phyloP scores from a whole-genome alignment of 35 echinoderm and acorn worm species.

The Amphiura filiformis region DNA sequence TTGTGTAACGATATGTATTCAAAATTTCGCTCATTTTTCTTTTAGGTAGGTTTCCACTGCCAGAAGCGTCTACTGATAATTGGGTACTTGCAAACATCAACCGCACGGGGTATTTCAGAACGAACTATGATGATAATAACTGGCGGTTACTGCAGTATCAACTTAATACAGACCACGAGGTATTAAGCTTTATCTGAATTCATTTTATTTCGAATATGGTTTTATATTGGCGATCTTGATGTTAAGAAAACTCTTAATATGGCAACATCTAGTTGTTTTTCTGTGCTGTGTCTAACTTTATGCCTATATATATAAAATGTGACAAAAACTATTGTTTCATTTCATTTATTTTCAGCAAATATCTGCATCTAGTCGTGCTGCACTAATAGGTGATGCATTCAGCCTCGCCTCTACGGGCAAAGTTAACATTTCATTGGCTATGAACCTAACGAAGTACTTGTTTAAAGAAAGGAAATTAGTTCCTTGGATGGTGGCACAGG shows the following conservation, averaged over 20 bases:
- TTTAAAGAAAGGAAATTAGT: slow-evolving; percentile 58
- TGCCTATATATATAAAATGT: too few relatives aligned
- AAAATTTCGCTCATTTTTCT: too few relatives aligned
- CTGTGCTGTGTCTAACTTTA: too few relatives aligned
- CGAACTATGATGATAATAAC: slow-evolving; percentile 51
- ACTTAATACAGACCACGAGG: slow-evolving; percentile 43
- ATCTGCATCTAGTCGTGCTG: slow-evolving; percentile 49
- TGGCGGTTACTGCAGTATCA: slow-evolving; percentile 36
- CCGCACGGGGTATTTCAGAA: slow-evolving; percentile 50
- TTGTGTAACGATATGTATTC: too few relatives aligned
- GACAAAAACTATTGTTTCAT: too few relatives aligned
- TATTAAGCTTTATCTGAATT: not conserved
- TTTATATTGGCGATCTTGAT: too few relatives aligned
- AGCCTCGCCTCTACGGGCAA: slow-evolving; percentile 62
- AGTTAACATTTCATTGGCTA: slow-evolving; percentile 46
- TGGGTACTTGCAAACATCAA: slow-evolving; percentile 66
- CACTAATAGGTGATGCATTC: slow-evolving; percentile 80
- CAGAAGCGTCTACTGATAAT: slow-evolving; percentile 5
- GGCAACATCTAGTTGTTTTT: too few relatives aligned
- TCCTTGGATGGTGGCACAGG: slow-evolving; percentile 63
- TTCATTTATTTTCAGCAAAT: slow-evolving; percentile 11
- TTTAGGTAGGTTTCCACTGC: slow-evolving; percentile 5
- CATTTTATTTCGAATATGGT: too few relatives aligned
- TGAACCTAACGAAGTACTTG: slow-evolving; percentile 73
- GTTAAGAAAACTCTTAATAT: too few relatives aligned